These are phyloP conservation scores for Catalaphyllia jardinei DNA, from an alignment of 64 coral and sea anemone species.

Conservation along the genomic window DNA sequence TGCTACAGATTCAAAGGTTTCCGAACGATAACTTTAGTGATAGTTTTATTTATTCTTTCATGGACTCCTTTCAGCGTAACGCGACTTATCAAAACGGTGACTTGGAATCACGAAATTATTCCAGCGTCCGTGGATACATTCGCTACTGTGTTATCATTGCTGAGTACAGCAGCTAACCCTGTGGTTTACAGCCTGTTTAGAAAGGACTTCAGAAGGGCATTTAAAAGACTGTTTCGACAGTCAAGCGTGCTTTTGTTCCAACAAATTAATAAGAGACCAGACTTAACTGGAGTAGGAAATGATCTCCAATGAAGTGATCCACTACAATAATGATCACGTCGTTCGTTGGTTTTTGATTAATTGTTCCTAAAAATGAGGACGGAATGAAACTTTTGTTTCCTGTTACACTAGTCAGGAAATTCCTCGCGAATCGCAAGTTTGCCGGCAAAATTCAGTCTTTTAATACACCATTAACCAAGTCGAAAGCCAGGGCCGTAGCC, in stretches of 20 bases:
- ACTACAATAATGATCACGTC: too few relatives aligned
- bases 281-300: neutral
- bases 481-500: too few relatives aligned
- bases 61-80: conserved; percentile 70
- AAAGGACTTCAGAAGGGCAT: conserved; percentile 69
- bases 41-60: conserved; percentile 61
- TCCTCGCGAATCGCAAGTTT: neutral
- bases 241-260: neutral
- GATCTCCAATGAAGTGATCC: too few relatives aligned
- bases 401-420: neutral
- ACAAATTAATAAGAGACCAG: neutral
- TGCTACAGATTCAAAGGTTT: conserved; percentile 57
- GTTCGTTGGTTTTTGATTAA: too few relatives aligned
- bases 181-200: conserved; percentile 67
- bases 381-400: neutral
- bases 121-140: conserved; percentile 58
- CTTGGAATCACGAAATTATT: conserved; percentile 64
- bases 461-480: neutral
- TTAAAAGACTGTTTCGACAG: conserved; percentile 60
- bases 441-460: neutral
- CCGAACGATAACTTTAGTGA: conserved; percentile 52
- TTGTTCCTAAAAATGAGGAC: too few relatives aligned
- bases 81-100: conserved; percentile 52
- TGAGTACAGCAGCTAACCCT: conserved; percentile 66
- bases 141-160: conserved; percentile 63